Conservation (phyloP, 2,888 invertebrate genomes). For the Linnaemya vulpina region DNA sequence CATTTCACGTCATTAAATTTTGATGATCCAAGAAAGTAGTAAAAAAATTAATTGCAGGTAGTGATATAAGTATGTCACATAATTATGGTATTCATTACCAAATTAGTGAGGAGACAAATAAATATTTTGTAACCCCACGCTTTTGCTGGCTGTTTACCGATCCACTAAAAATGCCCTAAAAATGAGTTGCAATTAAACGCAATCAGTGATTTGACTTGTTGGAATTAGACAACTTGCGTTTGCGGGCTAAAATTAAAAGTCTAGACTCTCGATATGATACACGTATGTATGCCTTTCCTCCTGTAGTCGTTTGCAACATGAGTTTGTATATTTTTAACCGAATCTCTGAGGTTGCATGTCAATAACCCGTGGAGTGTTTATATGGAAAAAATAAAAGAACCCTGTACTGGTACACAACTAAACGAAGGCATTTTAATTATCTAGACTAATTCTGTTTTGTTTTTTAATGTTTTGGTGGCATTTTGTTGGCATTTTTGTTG, state of each 20-base stretch:
- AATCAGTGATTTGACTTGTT: background rate
- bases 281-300: background rate
- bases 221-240: background rate
- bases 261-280: background rate
- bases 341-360: conserved; percentile 40
- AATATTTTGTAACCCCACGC: no score
- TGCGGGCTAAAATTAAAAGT: background rate
- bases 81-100: no score
- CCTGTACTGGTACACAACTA: background rate
- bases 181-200: no score
- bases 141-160: no score
- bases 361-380: conserved; percentile 29
- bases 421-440: conserved; percentile 27
- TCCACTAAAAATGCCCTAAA: no score
- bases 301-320: background rate
- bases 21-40: no score
- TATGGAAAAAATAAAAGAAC: conserved; percentile 3
- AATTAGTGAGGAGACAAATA: no score
- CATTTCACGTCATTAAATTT: no score
- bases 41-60: no score
- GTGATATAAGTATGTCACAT: no score
- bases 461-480: conserved; percentile 51
- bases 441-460: conserved; percentile 26
- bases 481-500: conserved; percentile 50
- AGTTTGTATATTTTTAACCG: background rate